Base-by-base conservation (phyloP, 2,888 invertebrate species). In the Deilephila porcellus region DNA sequence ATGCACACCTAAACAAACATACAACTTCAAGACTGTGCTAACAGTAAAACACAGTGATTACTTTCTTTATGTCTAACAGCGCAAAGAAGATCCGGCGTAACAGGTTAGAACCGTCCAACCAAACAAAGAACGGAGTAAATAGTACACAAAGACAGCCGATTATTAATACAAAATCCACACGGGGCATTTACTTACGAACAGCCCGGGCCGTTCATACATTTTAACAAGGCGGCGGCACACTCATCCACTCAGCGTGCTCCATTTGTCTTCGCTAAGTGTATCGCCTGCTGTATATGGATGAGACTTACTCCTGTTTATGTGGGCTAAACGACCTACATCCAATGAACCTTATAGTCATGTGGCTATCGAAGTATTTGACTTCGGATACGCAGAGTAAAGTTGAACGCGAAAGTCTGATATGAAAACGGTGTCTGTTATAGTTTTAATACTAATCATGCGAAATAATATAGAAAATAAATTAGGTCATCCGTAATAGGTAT, bases 241-340 rank as follows among this genome's bases (percentile, higher is more conserved):
- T 70, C 75, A 75, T 81, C 80, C 81, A 77, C 82, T 81, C 77
- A 75, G 63, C 73, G 73, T 74, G 74, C 78, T 82, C 88, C 89
- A 90, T 92, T 91, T 93, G 92, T 93, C 91, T 91, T 86, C 74
- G 75, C 86, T 89, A 93, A 95, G 92, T 94, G 94, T 91, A 95
- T 95, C 94, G 93, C 87, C 94, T 94, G 76, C 84, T 94, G 91
- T 94, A 93, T 95, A 95, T 94, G 94, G 94, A 95, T 95, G 92
- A 92, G 91, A 77, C 76, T 70, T 45, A 4, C 32, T 32, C 17
- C 5, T 62, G 32, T 62, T 32, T 62, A 62, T 60, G 29, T 62
- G 62, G 6, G 32, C 32, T 62, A 11, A 45, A 45, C 45, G 45
- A 45, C 45, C 45, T 14, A 45, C 45, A 45, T 11, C 2, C 45